Conservation (phyloP, 2,113 vertebrate species). For the Triplophysa dalaica region DNA sequence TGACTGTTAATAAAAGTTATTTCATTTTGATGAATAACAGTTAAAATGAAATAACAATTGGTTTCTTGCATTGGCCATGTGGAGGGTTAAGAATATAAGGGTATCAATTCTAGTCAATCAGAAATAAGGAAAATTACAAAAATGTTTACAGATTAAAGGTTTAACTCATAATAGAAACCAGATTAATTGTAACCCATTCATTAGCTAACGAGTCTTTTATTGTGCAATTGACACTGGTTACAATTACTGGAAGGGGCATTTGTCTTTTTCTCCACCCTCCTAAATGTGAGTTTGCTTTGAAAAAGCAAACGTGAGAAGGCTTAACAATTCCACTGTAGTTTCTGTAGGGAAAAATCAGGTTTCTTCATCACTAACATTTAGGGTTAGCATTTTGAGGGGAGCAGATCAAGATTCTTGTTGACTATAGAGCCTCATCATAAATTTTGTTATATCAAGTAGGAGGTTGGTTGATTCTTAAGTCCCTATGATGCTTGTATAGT, state of each 20-base stretch:
- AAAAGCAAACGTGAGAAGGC: conserved; percentile 1
- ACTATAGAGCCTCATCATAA: no score
- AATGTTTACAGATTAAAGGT: background rate
- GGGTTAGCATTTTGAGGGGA: no score
- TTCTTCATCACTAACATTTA: no score
- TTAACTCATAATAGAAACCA: background rate
- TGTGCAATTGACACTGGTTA: background rate
- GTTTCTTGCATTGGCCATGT: no score
- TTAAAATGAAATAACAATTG: no score
- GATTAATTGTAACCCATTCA: background rate
- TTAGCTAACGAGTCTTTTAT: conserved; percentile 1
- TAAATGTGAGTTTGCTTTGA: background rate
- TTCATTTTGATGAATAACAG: no score
- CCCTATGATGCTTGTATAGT: no score
- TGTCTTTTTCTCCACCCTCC: background rate
- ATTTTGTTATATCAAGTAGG: background rate
- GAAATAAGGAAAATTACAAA: background rate
- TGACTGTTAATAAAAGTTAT: no score
- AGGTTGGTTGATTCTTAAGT: no score
- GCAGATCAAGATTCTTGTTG: no score
- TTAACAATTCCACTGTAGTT: background rate
- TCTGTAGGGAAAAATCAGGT: background rate
- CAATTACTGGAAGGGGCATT: conserved; percentile 2
- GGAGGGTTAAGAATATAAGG: background rate
- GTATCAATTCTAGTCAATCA: background rate